Evolutionary conservation across 2,888 invertebrate species (phyloP), one percentile per base, ranked within the genome.

Genomic region (Epirrhoe alternata): DNA sequence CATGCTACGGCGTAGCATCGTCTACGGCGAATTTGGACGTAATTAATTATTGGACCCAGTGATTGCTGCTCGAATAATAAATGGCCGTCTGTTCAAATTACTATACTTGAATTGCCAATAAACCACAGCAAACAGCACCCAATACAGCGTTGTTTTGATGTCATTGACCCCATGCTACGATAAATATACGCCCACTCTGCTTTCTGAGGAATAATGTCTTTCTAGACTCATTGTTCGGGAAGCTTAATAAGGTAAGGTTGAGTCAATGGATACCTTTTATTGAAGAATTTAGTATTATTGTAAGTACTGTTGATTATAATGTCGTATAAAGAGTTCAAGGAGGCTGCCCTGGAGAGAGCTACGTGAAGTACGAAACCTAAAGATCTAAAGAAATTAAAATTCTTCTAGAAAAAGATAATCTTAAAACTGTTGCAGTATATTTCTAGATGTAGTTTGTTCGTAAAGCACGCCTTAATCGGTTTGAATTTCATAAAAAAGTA

Each of bases 121-220:
- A 24, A 50, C 16, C 10, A 33, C 45, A 42, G 51, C 12, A 52
- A 50, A 33, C 45, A 42, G 51, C 31, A 30, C 30, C 60, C 60
- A 16, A 53, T 52, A 61, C 45, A 12, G 14, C 45, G 42, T 51
- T 14, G 16, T 51, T 52, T 7, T 52, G 31, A 16, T 53, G 53
- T 33, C 60, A 53, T 17, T 33, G 51, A 60, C 52, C 59, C 51
- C 7, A 12, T 52, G 10, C 38, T 30, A 42, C 42, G 30, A 45
- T 53, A 61, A 47, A 61, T 52, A 45, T 53, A 59, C 60, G 53
- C 60, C 60, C 60, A 45, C 60, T 10, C 6, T 16, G 33, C 60
- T 47, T 47, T 47, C 53, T 45, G 31, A 61, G 33, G 31, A 53
- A 33, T 61, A 61, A 61, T 61, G 52, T 42, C 33, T 47, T 52